Evolutionary conservation across 1,140 invertebrate species (phyloP).

Genomic region (Coboldia fuscipes): DNA sequence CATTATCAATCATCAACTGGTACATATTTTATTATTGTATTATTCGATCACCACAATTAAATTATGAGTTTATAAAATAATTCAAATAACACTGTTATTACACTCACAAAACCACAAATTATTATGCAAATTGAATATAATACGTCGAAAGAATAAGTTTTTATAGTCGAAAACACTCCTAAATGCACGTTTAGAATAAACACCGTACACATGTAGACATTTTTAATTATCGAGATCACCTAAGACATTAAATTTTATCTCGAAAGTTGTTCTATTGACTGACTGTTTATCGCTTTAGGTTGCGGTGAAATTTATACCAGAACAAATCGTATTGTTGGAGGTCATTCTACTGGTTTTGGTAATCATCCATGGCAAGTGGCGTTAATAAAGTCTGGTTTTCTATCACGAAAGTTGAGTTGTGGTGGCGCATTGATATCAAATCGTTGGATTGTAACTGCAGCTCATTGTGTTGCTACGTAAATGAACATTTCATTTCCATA

Average conservation of each 20-base stretch:
- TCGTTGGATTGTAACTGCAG: constrained; percentile 73
- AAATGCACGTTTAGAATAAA: not conserved
- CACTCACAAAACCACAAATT: not conserved
- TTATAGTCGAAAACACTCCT: too few species aligned
- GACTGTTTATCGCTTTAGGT: constrained; percentile 31
- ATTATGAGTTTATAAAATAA: too few species aligned
- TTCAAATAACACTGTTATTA: too few species aligned
- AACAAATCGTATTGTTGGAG: constrained; percentile 81
- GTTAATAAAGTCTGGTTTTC: constrained; percentile 75
- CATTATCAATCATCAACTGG: too few species aligned
- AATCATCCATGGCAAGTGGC: constrained; percentile 92
- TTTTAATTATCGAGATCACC: not conserved
- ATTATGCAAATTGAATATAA: not conserved
- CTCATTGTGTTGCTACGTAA: constrained; percentile 76
- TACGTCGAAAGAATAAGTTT: too few species aligned
- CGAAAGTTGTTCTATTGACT: not conserved
- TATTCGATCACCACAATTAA: too few species aligned
- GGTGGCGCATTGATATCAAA: constrained; percentile 78
- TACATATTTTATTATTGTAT: too few species aligned
- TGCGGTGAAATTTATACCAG: constrained; percentile 70
- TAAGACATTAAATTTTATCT: not conserved
- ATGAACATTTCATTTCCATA: constrained; percentile 16
- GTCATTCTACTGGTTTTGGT: constrained; percentile 69
- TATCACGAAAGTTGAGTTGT: constrained; percentile 75
- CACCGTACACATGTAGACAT: not conserved